Base-by-base conservation (phyloP, 2,888 invertebrate species). In the Drosophila pseudotakahashii region DNA sequence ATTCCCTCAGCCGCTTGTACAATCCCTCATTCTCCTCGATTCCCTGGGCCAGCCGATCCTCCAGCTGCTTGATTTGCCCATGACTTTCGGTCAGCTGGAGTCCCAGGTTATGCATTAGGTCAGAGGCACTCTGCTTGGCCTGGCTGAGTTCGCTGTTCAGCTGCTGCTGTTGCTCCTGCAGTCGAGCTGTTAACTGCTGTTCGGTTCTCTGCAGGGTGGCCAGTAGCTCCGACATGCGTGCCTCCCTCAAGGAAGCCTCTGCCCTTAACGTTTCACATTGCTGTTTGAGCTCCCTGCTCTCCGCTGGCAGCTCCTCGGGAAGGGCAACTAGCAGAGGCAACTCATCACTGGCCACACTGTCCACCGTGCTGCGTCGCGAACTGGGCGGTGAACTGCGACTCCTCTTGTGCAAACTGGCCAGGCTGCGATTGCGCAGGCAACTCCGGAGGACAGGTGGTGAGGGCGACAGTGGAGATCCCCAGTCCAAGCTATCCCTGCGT, bases 401-500 rank as follows among this genome's bases (percentile, higher is more conserved):
- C 81, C 95, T 91, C 92, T 94, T 91, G 92, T 94, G 92, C 87
- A 95, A 88, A 7, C 77, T 85, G 16, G 88, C 88, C 30, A 82
- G 92, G 9, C 91, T 85, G 45, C 94, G 91, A 37, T 93, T 93
- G 75, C 94, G 93, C 57, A 93, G 93, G 58, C 82, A 82, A 37
- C 81, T 81, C 75, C 94, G 92, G 11, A 94, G 93, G 14, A 95
- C 94, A 2, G 95, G 95, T 1, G 95, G 95, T 0, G 95, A 95
- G 0, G 95, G 94, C 0, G 95, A 95, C 23, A 95, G 81, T 0
- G 93, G 92, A 7, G 94, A 97, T 30, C 96, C 96, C 97, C 97
- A 97, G 88, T 97, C 97, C 19, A 96, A 95, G 76, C 96, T 96
- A 81, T 96, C 96, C 50, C 96, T 93, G n/a, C 95, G 93, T 0